Evolutionary conservation across 2,888 invertebrate genomes (phyloP), one percentile per base, ranked within the genome.

Genomic region (Rutpela maculata): DNA sequence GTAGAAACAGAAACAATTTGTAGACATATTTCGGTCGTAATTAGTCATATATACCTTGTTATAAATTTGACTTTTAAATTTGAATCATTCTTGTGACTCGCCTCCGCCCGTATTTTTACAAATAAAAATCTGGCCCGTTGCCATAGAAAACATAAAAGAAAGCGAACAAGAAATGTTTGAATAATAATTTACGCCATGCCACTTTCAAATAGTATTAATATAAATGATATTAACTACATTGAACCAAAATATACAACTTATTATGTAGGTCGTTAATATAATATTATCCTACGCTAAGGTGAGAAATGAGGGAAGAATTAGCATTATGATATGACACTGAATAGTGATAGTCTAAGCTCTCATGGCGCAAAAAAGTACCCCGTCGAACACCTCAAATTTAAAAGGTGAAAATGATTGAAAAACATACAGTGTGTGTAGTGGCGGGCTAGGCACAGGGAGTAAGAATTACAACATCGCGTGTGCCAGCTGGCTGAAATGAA

Each of bases 71-170:
- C 50, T 57, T 18, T 38, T 57, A 57, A 31, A 69, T 57, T 68
- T 69, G 67, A 67, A 67, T 67, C 67, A 67, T 26, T 50, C 15
- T 38, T 18, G 18, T 66, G 66, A 66, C 43, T 66, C 50, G n/a
- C 50, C 19, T 65, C 50, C 18, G 55, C 55, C 50, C 9, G 26
- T 22, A 50, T 50, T 50, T 50, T n/a, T 50, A 38, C 26, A 50
- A 55, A 31, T 55, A 55, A 55, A 55, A 50, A 31, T 67, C 38
- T 67, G 67, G 67, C 55, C 31, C 10, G 12, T 17, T 26, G 50
- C 67, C 67, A 67, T 26, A 55, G 26, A 67, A 67, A 43, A 38
- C 43, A 60, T 60, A 62, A 62, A 70, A 70, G 60, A 62, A 65
- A 59, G 59, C 19, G 55, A 56, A 38, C 31, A 35, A 63, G 63